Evolutionary conservation across 2,888 invertebrate genomes (phyloP), one percentile per base, ranked within the genome.

Genomic region (Loripinus fragilis): DNA sequence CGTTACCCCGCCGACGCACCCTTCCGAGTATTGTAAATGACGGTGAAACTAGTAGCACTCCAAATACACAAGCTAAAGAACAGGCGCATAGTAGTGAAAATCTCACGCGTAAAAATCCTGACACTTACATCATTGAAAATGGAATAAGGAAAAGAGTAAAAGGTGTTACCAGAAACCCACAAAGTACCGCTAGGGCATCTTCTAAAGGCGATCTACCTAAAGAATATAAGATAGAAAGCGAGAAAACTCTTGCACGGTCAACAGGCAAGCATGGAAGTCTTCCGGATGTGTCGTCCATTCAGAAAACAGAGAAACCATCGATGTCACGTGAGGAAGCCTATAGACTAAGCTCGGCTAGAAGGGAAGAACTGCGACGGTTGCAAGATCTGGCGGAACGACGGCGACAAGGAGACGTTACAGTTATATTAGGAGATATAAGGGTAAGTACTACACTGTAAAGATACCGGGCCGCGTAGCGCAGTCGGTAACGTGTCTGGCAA

Each of bases 261-360:
- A n/a, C n/a, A n/a, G 86, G 86, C 50, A 88, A 89, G 70, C 86
- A 88, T 38, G 99, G 99, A 94, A 99, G 98, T 88, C 95, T 99
- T 94, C 99, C 99, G 72, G 99, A 99, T 94, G 93, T 95, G 52
- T 91, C 91, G 72, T 96, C 96, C 83, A 90, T 92, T 72, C 95
- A 97, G 94, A 96, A 97, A 76, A 96, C 96, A 78, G 95, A 96
- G 87, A 95, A 96, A 76, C 96, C 96, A 88, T 96, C 94, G 20
- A 97, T 99, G 96, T 96, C 98, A 72, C 96, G 99, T 76, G 98
- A 98, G 94, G 98, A 99, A 94, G 98, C 98, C 70, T 98, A 98
- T 85, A 96, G 96, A 85, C 95, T 99, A 86, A 85, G 89, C 72
- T 78, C 80, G 70, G 88, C 86, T 38, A 81, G 90, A 45, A 96